Evolutionary conservation across 2,888 invertebrate genomes (phyloP).

Genomic region (Thyatira batis): DNA sequence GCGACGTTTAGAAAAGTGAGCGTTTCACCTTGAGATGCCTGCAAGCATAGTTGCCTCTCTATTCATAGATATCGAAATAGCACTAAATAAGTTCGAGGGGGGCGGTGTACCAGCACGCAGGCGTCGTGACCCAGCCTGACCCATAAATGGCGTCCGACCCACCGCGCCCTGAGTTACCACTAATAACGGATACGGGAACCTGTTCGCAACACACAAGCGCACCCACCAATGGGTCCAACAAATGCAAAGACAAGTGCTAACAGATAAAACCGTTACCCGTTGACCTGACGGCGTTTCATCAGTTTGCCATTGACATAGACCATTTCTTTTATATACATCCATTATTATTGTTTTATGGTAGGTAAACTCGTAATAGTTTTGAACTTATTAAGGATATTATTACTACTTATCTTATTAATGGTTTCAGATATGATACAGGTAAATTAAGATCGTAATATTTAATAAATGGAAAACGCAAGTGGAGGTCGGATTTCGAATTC

Average conservation of each 20-base stretch:
- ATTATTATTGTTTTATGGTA: too few relatives aligned
- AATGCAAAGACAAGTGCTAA: constrained; percentile 36
- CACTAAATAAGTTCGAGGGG: constrained; percentile 59
- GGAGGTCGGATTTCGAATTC: constrained; percentile 75
- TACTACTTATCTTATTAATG: too few relatives aligned
- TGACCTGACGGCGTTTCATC: constrained; percentile 33
- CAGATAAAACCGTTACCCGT: constrained; percentile 57
- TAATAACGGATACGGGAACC: constrained; percentile 75
- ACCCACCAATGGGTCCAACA: constrained; percentile 27
- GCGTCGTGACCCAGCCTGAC: constrained; percentile 80
- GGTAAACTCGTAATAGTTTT: too few relatives aligned
- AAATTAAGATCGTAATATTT: constrained; percentile 11
- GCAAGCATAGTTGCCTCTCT: constrained; percentile 67
- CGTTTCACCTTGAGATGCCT: constrained; percentile 75
- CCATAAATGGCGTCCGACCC: constrained; percentile 73
- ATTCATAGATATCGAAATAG: constrained; percentile 70
- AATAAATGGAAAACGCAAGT: constrained; percentile 66
- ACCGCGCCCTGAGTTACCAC: constrained; percentile 66
- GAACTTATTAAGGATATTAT: too few relatives aligned
- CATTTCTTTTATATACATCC: constrained; percentile 4
- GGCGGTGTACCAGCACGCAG: constrained; percentile 66
- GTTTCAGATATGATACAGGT: too few relatives aligned
- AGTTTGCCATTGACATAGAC: constrained; percentile 33
- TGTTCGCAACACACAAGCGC: constrained; percentile 54
- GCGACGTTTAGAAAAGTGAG: constrained; percentile 76